A percentile compares a stretch with the other conserved stretches of the same genome.
phyloP scores from a whole-genome alignment of 2,888 invertebrate species.

The Alcis repandata region DNA sequence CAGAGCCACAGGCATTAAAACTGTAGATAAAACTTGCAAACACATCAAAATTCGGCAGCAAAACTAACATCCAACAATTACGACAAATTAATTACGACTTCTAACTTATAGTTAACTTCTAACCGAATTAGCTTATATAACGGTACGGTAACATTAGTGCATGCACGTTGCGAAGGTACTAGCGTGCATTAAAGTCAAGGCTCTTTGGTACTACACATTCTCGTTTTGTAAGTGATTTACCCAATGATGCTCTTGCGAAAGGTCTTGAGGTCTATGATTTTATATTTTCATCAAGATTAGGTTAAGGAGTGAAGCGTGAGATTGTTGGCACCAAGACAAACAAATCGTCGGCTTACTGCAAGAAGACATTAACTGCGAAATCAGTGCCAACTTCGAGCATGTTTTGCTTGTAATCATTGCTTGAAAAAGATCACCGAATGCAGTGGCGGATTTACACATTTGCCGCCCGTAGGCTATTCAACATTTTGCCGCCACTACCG shows the following conservation, averaged over 20 bases:
- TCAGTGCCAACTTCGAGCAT: too few relatives aligned
- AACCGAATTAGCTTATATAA: slow-evolving; percentile 19
- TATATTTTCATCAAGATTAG: not conserved
- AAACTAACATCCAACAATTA: slow-evolving; percentile 8
- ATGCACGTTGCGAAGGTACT: slow-evolving; percentile 5
- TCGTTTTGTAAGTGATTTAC: slow-evolving; percentile 4
- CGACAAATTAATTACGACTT: too few relatives aligned
- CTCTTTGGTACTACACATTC: slow-evolving; percentile 12
- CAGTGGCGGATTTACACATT: too few relatives aligned
- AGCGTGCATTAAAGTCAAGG: slow-evolving; percentile 22
- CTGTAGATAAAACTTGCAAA: not conserved
- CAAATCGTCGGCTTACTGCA: too few relatives aligned
- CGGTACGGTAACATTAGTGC: slow-evolving; percentile 14
- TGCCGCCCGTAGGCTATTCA: too few relatives aligned
- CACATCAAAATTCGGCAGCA: not conserved
- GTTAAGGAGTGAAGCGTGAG: too few relatives aligned
- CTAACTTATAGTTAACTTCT: too few relatives aligned
- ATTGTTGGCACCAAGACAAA: too few relatives aligned
- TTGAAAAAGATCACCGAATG: too few relatives aligned
- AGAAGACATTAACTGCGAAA: too few relatives aligned
- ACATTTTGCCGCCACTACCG: too few relatives aligned
- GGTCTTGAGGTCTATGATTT: not conserved
- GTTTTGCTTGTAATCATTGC: too few relatives aligned
- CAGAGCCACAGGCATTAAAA: not conserved
- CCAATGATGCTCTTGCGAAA: slow-evolving; percentile 16